Base-by-base conservation (phyloP, 2,888 invertebrate species). In the Galeruca laticollis region DNA sequence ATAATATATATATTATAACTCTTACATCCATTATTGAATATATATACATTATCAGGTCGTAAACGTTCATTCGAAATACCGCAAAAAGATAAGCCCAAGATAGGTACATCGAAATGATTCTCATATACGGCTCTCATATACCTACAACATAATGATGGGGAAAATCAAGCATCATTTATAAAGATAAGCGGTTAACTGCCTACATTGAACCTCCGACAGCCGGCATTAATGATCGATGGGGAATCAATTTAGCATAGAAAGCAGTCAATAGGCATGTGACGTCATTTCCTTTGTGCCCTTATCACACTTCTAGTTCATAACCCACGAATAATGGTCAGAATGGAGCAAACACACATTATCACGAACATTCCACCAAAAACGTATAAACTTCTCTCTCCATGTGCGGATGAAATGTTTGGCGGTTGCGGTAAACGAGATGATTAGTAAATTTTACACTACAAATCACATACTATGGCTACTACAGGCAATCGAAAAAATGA, bases 241-340 rank as follows among this genome's bases (percentile, higher is more conserved):
- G 82, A 85, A 85, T 85, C 85, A 85, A 85, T 85, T 84, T 83
- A 77, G 78, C 80, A 80, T 79, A 81, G 80, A 83, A 83, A 82
- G 82, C 82, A 84, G 83, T 84, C 84, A 84, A 85, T 85, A 83
- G 83, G 84, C 83, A 84, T 84, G 83, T 85, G 85, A 85, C 85
- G 85, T 85, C 85, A 85, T 85, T 85, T 86, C 86, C 86, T 86
- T 86, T 86, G 85, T 86, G 84, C 80, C 80, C 82, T 81, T 85
- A 85, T 85, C 85, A 79, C 83, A 83, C 85, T 86, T 86, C 85
- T 85, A 85, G 85, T 86, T 86, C 86, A 86, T 86, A 86, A 86
- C 84, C 81, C 84, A 78, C 81, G 84, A 78, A 85, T 85, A 86
- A 86, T 85, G 84, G 80, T 79, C 79, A 78, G 79, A 81, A 81